Percentiles rank a stretch among this genome's conserved stretches.
Evolutionary conservation across 2,797 vertebrate genomes (phyloP).

Genomic region (Tolypeutes matacus): DNA sequence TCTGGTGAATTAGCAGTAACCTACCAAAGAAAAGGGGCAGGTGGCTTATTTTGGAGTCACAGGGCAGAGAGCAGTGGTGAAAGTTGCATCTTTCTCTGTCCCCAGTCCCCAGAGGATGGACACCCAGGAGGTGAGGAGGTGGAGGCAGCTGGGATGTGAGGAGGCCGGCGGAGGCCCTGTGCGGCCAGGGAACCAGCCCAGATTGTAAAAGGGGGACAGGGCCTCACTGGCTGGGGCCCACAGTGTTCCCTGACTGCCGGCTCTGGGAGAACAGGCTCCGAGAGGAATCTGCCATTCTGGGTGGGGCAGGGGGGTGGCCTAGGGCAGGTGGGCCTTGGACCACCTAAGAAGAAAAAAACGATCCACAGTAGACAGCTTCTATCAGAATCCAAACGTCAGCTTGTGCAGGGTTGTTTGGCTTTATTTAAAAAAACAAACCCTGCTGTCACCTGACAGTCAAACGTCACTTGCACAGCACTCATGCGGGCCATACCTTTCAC

Average conservation of each 20-base stretch:
- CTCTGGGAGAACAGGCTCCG: neutral
- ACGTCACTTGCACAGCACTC: neutral
- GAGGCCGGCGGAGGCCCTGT: neutral
- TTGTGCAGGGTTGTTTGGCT: neutral
- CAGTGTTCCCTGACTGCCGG: neutral
- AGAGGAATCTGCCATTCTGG: neutral
- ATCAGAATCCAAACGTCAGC: neutral
- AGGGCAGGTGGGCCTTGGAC: neutral
- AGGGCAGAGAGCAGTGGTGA: neutral
- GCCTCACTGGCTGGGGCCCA: neutral
- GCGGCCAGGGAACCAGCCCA: neutral
- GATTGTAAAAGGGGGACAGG: neutral
- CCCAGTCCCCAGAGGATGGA: neutral
- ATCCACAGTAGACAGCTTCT: neutral
- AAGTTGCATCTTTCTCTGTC: neutral
- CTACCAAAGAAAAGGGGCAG: neutral
- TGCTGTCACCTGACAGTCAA: neutral
- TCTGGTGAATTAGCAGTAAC: neutral
- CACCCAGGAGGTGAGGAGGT: neutral
- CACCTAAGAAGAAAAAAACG: neutral
- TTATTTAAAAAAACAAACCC: conserved; percentile 71
- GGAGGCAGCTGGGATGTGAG: neutral
- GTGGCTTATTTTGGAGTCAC: neutral
- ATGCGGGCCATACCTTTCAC: neutral
- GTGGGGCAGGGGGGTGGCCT: neutral